phyloP scores from a whole-genome alignment of 2,797 vertebrate genomes.

The Euthynnus affinis region DNA sequence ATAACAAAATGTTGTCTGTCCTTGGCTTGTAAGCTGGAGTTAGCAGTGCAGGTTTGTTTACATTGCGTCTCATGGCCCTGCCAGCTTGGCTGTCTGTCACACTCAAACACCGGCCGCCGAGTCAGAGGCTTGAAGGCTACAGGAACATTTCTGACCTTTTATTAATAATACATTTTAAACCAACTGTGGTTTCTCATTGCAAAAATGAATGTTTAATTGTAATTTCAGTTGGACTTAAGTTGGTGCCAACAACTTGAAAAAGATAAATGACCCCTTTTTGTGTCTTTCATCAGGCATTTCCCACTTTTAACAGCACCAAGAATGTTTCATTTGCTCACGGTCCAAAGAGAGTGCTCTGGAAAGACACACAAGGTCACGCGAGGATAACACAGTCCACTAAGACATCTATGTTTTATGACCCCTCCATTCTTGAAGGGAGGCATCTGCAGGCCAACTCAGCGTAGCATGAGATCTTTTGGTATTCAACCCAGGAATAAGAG shows the following conservation, averaged over 20 bases:
- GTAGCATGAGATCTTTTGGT: constrained; percentile 52
- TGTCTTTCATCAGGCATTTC: background rate
- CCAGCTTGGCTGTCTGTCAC: too few species aligned
- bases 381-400: constrained; percentile 26
- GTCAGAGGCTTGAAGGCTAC: too few species aligned
- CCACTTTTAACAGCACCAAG: background rate
- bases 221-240: background rate
- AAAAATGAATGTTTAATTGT: background rate
- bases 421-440: background rate
- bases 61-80: too few species aligned
- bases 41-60: too few species aligned
- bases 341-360: background rate
- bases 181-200: too few species aligned
- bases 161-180: too few species aligned
- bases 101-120: too few species aligned
- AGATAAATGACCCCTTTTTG: too few species aligned
- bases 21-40: background rate
- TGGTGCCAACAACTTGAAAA: background rate
- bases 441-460: constrained; percentile 11
- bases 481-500: constrained; percentile 54
- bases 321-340: background rate
- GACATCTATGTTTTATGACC: constrained; percentile 3
- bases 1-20: background rate
- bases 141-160: too few species aligned
- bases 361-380: constrained; percentile 44